phyloP scores from a whole-genome alignment of 2,797 vertebrate species.

The Pelobates cultripes region DNA sequence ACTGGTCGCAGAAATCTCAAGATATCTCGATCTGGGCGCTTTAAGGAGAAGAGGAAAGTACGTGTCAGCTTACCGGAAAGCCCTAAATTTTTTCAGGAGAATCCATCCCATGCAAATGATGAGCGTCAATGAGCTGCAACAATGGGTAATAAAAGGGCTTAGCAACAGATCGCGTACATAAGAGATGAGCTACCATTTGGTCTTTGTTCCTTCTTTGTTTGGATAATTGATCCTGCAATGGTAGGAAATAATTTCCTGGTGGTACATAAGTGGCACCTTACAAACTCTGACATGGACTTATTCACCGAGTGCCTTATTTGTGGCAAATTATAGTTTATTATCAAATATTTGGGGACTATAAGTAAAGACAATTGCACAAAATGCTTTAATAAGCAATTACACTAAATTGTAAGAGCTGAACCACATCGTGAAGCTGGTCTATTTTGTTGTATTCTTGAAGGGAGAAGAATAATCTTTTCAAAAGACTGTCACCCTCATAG shows the following conservation, averaged over 20 bases:
- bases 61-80: slow-evolving; percentile 80
- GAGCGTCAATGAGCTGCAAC: slow-evolving; percentile 65
- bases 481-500: no score
- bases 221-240: not conserved
- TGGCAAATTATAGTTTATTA: not conserved
- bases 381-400: not conserved
- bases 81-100: slow-evolving; percentile 73
- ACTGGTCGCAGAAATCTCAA: slow-evolving; percentile 84
- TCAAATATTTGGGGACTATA: not conserved
- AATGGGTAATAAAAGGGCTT: not conserved
- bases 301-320: not conserved
- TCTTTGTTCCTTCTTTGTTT: not conserved
- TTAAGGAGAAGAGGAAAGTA: slow-evolving; percentile 84
- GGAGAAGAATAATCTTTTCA: no score
- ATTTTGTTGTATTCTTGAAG: no score
- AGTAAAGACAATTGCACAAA: not conserved
- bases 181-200: not conserved
- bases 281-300: no score
- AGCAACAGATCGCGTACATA: not conserved
- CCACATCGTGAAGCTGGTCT: no score
- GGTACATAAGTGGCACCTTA: not conserved
- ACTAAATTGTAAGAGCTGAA: not conserved
- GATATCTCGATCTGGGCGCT: slow-evolving; percentile 90
- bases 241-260: not conserved
- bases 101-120: slow-evolving; percentile 58